A percentile compares a stretch with the other conserved stretches of the same genome.
Evolutionary conservation across 2,797 vertebrate species (phyloP).

Genomic region (Agapornis canus): DNA sequence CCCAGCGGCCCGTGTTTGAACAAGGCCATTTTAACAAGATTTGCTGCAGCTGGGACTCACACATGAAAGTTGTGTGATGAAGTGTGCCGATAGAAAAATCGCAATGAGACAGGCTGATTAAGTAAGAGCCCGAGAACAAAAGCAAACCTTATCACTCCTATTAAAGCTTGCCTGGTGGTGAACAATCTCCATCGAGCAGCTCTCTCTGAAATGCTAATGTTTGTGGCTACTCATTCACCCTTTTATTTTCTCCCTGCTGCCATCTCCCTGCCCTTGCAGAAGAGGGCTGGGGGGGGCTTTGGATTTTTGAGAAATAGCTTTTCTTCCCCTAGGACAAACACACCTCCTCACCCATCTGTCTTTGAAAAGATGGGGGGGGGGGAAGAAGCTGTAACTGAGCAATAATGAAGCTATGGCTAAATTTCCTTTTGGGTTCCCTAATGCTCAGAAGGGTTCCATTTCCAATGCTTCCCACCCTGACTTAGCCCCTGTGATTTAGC

Average conservation of each 20-base stretch:
- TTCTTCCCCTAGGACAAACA: background rate
- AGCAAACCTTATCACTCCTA: conserved; percentile 54
- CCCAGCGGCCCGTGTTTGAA: conserved; percentile 38
- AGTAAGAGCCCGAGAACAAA: conserved; percentile 58
- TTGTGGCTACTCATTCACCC: background rate
- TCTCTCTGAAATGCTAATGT: conserved; percentile 52
- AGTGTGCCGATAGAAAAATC: conserved; percentile 3
- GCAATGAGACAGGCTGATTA: conserved; percentile 40
- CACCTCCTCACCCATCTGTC: background rate
- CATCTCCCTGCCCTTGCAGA: background rate
- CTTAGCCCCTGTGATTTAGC: background rate
- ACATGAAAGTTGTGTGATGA: conserved; percentile 51
- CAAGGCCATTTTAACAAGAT: conserved; percentile 42
- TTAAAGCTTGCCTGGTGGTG: conserved; percentile 30
- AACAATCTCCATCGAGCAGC: conserved; percentile 32
- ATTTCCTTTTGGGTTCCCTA: background rate
- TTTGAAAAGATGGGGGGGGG: background rate
- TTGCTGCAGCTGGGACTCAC: conserved; percentile 59
- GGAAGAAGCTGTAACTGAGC: background rate
- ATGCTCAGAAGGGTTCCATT: accelerated
- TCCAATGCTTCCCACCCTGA: accelerated
- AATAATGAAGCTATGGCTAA: background rate
- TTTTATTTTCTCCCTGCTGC: background rate
- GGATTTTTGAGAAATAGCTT: background rate
- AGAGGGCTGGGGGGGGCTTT: background rate